phyloP scores from a whole-genome alignment of 2,888 invertebrate genomes.

The Microplitis deprimator region DNA sequence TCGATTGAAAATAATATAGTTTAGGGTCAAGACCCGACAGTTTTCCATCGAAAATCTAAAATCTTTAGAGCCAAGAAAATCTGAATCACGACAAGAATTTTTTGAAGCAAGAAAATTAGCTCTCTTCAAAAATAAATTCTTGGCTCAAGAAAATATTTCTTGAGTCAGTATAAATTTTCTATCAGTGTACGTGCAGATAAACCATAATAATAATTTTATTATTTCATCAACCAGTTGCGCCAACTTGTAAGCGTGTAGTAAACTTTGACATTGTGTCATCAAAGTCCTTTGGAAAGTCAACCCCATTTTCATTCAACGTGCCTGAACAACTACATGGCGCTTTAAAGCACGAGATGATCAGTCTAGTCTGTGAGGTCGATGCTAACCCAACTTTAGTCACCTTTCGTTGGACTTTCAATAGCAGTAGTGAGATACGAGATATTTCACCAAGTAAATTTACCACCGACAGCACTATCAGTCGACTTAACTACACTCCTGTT shows the following conservation, averaged over 20 bases:
- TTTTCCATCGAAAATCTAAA: too few species aligned
- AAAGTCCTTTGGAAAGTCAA: slow-evolving; percentile 56
- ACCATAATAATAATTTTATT: not conserved
- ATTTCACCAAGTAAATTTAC: slow-evolving; percentile 77
- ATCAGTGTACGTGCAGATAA: slow-evolving; percentile 18
- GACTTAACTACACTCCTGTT: slow-evolving; percentile 87
- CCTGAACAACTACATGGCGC: slow-evolving; percentile 89
- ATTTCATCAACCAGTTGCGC: slow-evolving; percentile 59
- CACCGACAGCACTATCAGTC: slow-evolving; percentile 77
- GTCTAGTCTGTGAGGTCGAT: slow-evolving; percentile 87
- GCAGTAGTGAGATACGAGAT: slow-evolving; percentile 87
- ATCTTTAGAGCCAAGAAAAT: too few species aligned
- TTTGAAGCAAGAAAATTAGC: too few species aligned
- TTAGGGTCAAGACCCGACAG: too few species aligned
- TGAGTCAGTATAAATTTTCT: too few species aligned
- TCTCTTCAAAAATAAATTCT: too few species aligned
- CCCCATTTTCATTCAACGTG: slow-evolving; percentile 71
- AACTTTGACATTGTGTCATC: slow-evolving; percentile 54
- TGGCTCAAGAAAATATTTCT: too few species aligned
- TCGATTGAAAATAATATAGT: too few species aligned
- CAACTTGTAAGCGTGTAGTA: slow-evolving; percentile 64
- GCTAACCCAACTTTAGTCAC: slow-evolving; percentile 87
- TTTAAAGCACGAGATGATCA: slow-evolving; percentile 88
- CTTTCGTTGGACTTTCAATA: slow-evolving; percentile 95
- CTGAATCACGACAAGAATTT: too few species aligned